Evolutionary conservation across 2,113 vertebrate genomes (phyloP).

Genomic region (Paralichthys olivaceus): DNA sequence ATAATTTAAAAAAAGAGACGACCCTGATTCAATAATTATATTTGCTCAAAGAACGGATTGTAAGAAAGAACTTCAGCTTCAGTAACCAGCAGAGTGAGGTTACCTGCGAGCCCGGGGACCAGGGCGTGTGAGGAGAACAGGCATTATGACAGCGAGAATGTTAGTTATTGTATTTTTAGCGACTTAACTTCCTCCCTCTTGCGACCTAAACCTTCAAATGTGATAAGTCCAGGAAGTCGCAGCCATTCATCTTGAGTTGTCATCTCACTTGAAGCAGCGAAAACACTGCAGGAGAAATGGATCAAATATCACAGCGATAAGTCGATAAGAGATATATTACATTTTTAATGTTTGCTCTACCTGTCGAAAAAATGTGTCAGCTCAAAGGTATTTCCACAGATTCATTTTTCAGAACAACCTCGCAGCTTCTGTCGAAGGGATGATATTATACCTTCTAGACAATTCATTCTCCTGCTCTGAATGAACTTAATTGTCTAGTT

Average conservation of each 20-base stretch:
- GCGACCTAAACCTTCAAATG: not conserved
- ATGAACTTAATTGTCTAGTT: too few species aligned
- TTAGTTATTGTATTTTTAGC: not conserved
- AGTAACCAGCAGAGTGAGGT: not conserved
- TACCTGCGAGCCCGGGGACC: not conserved
- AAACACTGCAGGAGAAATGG: not conserved
- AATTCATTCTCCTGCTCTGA: too few species aligned
- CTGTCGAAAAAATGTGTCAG: not conserved
- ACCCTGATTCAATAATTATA: not conserved
- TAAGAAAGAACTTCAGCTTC: constrained; percentile 20
- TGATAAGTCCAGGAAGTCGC: not conserved
- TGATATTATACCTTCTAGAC: too few species aligned
- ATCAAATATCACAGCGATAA: not conserved
- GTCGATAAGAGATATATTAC: not conserved
- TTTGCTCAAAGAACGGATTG: constrained; percentile 16
- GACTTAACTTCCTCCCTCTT: not conserved
- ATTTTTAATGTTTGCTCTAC: not conserved
- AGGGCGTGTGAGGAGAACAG: constrained; percentile 3
- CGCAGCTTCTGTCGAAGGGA: too few species aligned
- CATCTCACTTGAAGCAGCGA: not conserved
- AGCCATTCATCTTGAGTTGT: not conserved
- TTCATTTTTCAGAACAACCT: too few species aligned
- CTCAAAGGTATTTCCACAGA: too few species aligned
- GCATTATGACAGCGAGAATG: not conserved
- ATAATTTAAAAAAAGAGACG: constrained; percentile 18